These are phyloP conservation scores for Pseudobourletiella spinata DNA, from an alignment of 1,140 invertebrate genomes.

Conservation along the genomic window DNA sequence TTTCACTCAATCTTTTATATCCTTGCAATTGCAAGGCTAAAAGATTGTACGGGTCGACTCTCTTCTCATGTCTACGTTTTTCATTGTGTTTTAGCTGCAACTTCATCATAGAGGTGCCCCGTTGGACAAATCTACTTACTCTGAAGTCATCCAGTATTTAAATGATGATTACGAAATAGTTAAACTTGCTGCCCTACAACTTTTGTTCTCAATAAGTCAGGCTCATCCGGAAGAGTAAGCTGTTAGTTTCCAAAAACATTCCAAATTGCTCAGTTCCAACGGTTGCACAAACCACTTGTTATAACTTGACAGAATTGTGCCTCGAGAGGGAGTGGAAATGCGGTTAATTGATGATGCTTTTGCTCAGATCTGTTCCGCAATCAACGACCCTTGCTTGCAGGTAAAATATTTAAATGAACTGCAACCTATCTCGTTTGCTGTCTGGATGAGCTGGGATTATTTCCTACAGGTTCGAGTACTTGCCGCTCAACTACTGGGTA, in stretches of 20 bases:
- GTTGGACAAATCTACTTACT: conserved; percentile 67
- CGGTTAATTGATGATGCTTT: conserved; percentile 94
- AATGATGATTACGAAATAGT: conserved; percentile 93
- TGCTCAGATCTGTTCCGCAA: conserved; percentile 82
- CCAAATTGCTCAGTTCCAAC: too few relatives aligned
- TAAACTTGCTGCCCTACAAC: conserved; percentile 68
- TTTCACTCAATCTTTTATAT: too few relatives aligned
- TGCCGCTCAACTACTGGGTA: conserved; percentile 71
- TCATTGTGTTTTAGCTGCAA: conserved; percentile 41
- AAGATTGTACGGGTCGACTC: too few relatives aligned
- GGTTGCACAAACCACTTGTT: too few relatives aligned
- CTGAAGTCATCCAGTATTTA: conserved; percentile 68
- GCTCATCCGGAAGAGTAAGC: conserved; percentile 78
- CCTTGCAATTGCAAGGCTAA: too few relatives aligned
- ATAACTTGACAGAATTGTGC: conserved; percentile 50
- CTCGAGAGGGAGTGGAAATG: conserved; percentile 58
- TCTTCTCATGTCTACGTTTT: too few relatives aligned
- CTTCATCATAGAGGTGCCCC: conserved; percentile 70
- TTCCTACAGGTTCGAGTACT: conserved; percentile 58
- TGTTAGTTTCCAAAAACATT: too few relatives aligned
- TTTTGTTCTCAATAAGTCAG: conserved; percentile 75
- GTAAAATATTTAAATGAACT: background rate
- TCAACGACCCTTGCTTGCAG: conserved; percentile 72
- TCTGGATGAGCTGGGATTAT: background rate
- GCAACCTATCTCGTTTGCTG: background rate